These are phyloP conservation scores for Listronotus bonariensis DNA, from an alignment of 1,140 invertebrate genomes.

Conservation along the genomic window DNA sequence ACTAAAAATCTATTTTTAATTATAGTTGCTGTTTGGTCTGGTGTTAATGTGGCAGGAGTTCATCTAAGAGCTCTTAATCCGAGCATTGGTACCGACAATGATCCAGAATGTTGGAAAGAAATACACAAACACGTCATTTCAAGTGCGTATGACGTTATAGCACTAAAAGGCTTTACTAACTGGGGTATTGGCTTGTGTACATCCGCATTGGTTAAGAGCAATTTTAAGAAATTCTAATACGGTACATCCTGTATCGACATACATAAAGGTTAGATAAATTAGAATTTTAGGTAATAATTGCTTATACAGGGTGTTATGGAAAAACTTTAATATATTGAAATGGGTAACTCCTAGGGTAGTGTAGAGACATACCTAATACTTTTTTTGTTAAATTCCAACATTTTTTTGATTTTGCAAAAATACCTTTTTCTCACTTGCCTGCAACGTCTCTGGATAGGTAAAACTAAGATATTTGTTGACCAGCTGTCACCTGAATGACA, in stretches of 20 bases:
- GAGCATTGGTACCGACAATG: constrained; percentile 70
- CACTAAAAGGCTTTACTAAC: constrained; percentile 86
- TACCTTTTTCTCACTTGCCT: no score
- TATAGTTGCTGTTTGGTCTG: constrained; percentile 89
- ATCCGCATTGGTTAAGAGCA: constrained; percentile 68
- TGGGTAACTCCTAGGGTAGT: no score
- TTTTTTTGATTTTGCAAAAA: no score
- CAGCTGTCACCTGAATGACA: no score
- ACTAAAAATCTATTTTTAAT: not conserved
- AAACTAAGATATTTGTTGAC: no score
- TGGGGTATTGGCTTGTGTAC: constrained; percentile 89
- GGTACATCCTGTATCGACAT: constrained; percentile 79
- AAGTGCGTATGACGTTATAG: constrained; percentile 88
- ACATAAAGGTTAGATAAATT: constrained; percentile 66
- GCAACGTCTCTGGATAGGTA: no score
- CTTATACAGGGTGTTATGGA: no score
- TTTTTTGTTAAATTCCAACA: no score
- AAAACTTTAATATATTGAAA: no score
- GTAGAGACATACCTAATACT: no score
- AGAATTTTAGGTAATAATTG: constrained; percentile 26
- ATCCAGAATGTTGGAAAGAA: constrained; percentile 77
- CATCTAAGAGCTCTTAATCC: constrained; percentile 77
- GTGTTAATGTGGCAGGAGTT: constrained; percentile 89
- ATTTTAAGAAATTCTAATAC: constrained; percentile 77
- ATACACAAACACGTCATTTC: constrained; percentile 81